phyloP scores from a whole-genome alignment of 2,797 vertebrate genomes.

The Poecilia velifera region DNA sequence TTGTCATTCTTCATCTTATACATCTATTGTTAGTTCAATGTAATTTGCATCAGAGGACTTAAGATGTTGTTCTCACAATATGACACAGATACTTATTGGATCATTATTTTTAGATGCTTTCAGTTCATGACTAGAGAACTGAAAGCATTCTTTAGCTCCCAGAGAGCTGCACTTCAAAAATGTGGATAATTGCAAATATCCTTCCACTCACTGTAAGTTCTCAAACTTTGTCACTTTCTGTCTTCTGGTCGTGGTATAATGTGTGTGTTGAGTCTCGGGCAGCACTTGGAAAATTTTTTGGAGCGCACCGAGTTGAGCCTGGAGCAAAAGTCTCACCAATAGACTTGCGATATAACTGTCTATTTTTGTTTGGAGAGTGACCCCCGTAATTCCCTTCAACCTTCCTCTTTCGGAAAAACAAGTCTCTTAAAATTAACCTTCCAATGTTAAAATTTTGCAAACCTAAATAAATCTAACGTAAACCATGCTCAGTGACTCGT shows the following conservation, averaged over 20 bases:
- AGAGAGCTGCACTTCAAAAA: background rate
- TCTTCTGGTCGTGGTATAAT: background rate
- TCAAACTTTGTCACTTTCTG: background rate
- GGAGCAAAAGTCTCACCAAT: background rate
- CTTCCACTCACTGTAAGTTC: background rate
- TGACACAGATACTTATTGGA: background rate
- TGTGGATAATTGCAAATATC: background rate
- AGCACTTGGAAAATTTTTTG: background rate
- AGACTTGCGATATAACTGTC: background rate
- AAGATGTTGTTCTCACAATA: background rate
- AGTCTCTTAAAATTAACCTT: background rate
- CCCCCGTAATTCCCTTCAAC: background rate
- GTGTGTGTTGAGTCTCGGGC: background rate
- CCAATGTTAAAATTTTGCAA: background rate
- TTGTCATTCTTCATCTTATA: slow-evolving; percentile 2
- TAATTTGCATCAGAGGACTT: background rate
- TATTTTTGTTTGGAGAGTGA: background rate
- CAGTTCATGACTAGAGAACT: background rate
- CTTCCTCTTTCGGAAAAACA: background rate
- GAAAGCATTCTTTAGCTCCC: background rate
- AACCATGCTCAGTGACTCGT: background rate
- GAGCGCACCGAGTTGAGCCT: background rate
- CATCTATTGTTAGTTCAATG: background rate
- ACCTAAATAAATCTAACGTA: background rate
- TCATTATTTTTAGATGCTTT: background rate